Base-by-base conservation (phyloP, 2,113 vertebrate species). In the Apistogramma diplotaenia region DNA sequence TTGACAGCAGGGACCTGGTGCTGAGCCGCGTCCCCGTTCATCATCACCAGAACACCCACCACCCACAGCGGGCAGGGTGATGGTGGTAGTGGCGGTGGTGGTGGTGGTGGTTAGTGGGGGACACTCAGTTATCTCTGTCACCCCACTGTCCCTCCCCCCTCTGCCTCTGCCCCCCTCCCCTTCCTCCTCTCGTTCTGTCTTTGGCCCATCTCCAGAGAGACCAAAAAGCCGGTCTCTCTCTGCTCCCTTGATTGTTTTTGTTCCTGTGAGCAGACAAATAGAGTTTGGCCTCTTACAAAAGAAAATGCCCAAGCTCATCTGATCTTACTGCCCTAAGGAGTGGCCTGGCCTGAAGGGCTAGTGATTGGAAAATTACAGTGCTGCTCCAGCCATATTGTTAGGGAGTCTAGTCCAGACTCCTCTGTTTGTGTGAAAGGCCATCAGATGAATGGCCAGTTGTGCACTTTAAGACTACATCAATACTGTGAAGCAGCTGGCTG, bases 301-400 rank as follows among this genome's bases (percentile, higher is more conserved):
- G 87, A 91, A 93, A 93, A 92, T 79, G 80, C 89, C 57, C 70
- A 10, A 73, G 89, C 87, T 82, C 87, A 89, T 93, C 88, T 93
- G 92, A 94, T 94, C 92, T 93, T 87, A 93, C 94, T 86, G 93
- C 89, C 92, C 86, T 85, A 89, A 94, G 92, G 93, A 94, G 87
- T 77, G 90, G 91, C 84, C 88, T 65, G 88, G 90, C 88, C 91
- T 88, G 92, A 92, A 92, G 89, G 90, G 91, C 89, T 79, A 84
- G 91, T 95, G 94, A 95, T 95, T 95, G 93, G 93, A 93, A 93
- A 95, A 95, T 95, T 87, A 93, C 92, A 93, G 94, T 84, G 85
- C 87, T 75, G 78, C 86, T 87, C 72, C 43, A 54, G 77, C 77
- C 76, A 74, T 77, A 88, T 91, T 87, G 89, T 91, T 53, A 87